A percentile compares a stretch with the other conserved stretches of the same genome.
These are phyloP conservation scores for Cremastinae sp. DNA, from an alignment of 2,888 invertebrate genomes.

Conservation along the genomic window DNA sequence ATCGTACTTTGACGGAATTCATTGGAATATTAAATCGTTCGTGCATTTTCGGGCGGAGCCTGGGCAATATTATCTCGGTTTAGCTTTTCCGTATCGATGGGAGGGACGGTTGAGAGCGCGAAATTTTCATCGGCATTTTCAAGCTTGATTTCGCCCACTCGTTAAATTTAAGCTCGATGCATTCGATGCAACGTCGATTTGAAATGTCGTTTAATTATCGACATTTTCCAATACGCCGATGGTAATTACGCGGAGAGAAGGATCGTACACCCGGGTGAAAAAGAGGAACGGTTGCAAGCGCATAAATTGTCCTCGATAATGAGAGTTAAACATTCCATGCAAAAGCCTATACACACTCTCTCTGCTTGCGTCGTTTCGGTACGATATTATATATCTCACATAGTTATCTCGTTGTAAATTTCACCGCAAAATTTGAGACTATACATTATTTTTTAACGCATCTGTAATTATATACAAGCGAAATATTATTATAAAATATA, in stretches of 20 bases:
- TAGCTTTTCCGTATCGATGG: constrained; percentile 18
- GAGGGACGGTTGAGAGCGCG: constrained; percentile 6
- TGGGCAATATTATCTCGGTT: constrained; percentile 39
- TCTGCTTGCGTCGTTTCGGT: too few relatives aligned
- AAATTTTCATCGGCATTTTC: constrained; percentile 22
- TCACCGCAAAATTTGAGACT: too few relatives aligned
- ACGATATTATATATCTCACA: too few relatives aligned
- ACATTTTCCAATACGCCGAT: constrained; percentile 66
- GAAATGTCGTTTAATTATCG: constrained; percentile 70
- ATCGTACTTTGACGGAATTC: too few relatives aligned
- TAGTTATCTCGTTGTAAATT: too few relatives aligned
- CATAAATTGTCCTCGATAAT: too few relatives aligned
- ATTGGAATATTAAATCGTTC: constrained; percentile 53
- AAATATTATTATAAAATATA: too few relatives aligned
- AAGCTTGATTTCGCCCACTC: constrained; percentile 24
- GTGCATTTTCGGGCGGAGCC: constrained; percentile 23
- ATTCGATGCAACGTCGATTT: constrained; percentile 33
- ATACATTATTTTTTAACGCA: too few relatives aligned
- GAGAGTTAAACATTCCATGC: too few relatives aligned
- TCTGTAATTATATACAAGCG: too few relatives aligned
- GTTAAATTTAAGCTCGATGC: constrained; percentile 8
- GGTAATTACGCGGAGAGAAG: constrained; percentile 13
- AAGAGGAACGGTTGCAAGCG: neutral
- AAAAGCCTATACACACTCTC: too few relatives aligned
- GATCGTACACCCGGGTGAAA: constrained; percentile 11